Evolutionary conservation across 2,113 vertebrate genomes (phyloP).

Genomic region (Eira barbara): DNA sequence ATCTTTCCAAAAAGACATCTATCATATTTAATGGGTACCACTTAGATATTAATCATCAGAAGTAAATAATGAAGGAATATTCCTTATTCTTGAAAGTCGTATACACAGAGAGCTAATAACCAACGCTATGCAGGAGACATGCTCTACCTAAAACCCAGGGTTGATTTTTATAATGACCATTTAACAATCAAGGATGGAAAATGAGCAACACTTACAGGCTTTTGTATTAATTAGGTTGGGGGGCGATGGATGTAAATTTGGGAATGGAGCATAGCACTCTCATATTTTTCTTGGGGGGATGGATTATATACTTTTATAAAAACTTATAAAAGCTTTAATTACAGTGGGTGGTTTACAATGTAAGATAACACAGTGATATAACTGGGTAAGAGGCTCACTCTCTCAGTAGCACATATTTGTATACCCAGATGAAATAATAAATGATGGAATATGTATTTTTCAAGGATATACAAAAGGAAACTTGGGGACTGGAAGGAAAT

Average conservation of each 20-base stretch:
- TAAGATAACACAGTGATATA: background rate
- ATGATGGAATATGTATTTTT: background rate
- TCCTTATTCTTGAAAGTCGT: constrained; percentile 13
- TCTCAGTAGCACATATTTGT: background rate
- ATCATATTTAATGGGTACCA: background rate
- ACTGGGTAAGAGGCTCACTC: background rate
- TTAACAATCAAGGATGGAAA: background rate
- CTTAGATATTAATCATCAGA: constrained; percentile 38
- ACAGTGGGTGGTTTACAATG: background rate
- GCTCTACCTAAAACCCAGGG: background rate
- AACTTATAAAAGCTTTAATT: background rate
- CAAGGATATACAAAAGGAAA: background rate
- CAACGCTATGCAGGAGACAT: background rate
- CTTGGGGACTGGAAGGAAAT: background rate
- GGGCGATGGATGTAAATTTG: background rate
- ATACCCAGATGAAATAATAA: background rate
- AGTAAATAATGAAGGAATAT: constrained; percentile 2
- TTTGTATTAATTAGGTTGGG: constrained; percentile 30
- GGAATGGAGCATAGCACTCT: background rate
- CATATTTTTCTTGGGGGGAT: background rate
- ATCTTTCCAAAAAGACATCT: background rate
- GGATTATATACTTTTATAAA: background rate
- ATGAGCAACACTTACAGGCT: background rate
- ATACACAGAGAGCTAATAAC: background rate
- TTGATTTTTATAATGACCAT: constrained; percentile 17